Evolutionary conservation across 2,888 invertebrate genomes (phyloP), one percentile per base, ranked within the genome.

Genomic region (Ichneumoninae sp.): DNA sequence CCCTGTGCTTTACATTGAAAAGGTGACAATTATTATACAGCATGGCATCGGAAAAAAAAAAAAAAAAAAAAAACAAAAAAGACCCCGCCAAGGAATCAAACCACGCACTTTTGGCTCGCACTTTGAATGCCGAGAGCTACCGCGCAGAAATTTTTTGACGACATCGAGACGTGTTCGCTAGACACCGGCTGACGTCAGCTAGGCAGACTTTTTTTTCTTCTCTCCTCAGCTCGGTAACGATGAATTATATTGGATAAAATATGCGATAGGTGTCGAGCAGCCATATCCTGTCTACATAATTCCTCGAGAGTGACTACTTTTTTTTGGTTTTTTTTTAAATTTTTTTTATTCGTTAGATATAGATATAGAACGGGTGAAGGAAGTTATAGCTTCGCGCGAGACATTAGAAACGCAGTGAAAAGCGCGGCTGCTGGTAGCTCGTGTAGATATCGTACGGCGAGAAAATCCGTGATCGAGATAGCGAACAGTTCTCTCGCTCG

Each of bases 391-490:
- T 77, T 13, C 22, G 57, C 22, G 40, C 26, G 13, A 50, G 66
- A 77, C 77, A 36, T 82, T 57, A 68, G 57, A 82, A 82, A 72
- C 71, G 65, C 16, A 72, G 50, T 68, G 68, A 72, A 78, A 78
- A 78, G 71, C 68, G 36, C 50, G 50, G 50, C 26, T 72, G 19
- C 19, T 44, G 65, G 54, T 72, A 33, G 60, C 44, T 77, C 54
- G 70, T n/a, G 47, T 30, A 57, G 52, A 77, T 40, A 66, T 36
- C 40, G 54, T 70, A 19, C 16, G 70, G 16, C 57, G 62, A 74
- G 78, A 78, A 82, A 82, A 78, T 78, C 68, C 52, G 78, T 69
- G 82, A 82, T 82, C 78, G 82, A 72, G 82, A 82, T 78, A 82
- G 78, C 71, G 68, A 78, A 50, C 70, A 50, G 54, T 62, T 69